Evolutionary conservation across 2,797 vertebrate genomes (phyloP), one percentile per base, ranked within the genome.

Genomic region (Pipistrellus pipistrellus): DNA sequence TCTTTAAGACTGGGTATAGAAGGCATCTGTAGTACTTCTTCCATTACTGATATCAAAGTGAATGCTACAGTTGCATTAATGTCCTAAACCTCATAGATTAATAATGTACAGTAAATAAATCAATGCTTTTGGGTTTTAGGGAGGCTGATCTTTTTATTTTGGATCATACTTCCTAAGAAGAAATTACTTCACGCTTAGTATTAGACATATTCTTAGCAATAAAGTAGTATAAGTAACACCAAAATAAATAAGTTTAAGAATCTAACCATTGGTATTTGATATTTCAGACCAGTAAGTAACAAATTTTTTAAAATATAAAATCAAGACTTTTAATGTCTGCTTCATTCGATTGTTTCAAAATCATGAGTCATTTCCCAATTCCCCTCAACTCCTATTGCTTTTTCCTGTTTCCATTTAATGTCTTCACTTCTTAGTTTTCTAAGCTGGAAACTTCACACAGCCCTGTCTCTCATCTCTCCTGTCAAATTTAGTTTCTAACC

Each of bases 41-140:
- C 76, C 78, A 53, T 93, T 96, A 68, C 93, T 94, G 97, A 97
- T 94, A 96, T 98, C 97, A 98, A 97, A 98, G 98, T 95, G 83
- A 97, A 95, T 96, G 97, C 85, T 95, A 89, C 72, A 97, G 96
- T 96, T 98, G 85, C 97, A 98, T 99, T 98, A 98, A 98, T 98
- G 97, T 98, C 96, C 98, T 98, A 98, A 97, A 98, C 98, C 95
- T 97, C 93, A 97, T 98, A 73, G 96, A 98, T 98, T 98, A 98
- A 97, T 98, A 98, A 99, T 98, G 96, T 95, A 97, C 94, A 97
- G 97, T 98, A 98, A 98, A 98, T 98, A 98, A 98, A 98, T 98
- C 97, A 97, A 97, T 96, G 94, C 96, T 92, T 98, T 96, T 94
- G 98, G 96, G 96, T 96, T 96, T 95, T 91, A 95, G 93, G 96